Evolutionary conservation across 2,888 invertebrate genomes (phyloP), one percentile per base, ranked within the genome.

Genomic region (Drosophila neutralis): DNA sequence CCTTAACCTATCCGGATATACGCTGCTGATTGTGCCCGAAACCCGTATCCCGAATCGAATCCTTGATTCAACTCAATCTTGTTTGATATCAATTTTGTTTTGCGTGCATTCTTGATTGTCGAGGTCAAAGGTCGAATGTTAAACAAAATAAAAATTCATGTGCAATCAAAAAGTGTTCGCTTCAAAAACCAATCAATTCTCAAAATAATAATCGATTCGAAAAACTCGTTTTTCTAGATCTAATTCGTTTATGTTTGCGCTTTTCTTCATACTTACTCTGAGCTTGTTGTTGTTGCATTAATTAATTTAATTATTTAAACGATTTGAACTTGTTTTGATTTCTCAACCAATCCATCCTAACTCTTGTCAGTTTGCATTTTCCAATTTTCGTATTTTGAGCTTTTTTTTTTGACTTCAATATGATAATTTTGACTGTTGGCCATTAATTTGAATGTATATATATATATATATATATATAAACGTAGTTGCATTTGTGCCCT

Each of bases 1-100:
- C 92, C 10, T 73, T 92, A 7, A 80, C 84, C 53, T 92, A 91
- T 80, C 92, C 92, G 40, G 91, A 92, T 31, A 18, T 80, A 5
- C 78, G 77, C 27, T 91, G 92, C 61, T 86, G 31, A 78, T 0
- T 15, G 2, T 10, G 2, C 33, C 31, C 31, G 31, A 33, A 33
- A 4, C 15, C 35, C 15, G 13, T 4, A 4, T 24, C 10, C 35
- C 15, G 15, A 15, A 21, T 15, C 21, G 24, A 15, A 24, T 45
- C 45, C 4, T 42, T 21, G 42, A 21, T 21, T 21, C 2, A 21
- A 6, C 48, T 53, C 38, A 21, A 33, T 18, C 31, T 38, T 33
- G 15, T 51, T 52, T 52, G 42, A 11, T 36, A 57, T 40, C 15
- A 7, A 29, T 49, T 73, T 31, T 35, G 13, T 49, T 73, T 18